These are phyloP conservation scores for Phaethon lepturus DNA, from an alignment of 2,113 vertebrate species.

Conservation along the genomic window DNA sequence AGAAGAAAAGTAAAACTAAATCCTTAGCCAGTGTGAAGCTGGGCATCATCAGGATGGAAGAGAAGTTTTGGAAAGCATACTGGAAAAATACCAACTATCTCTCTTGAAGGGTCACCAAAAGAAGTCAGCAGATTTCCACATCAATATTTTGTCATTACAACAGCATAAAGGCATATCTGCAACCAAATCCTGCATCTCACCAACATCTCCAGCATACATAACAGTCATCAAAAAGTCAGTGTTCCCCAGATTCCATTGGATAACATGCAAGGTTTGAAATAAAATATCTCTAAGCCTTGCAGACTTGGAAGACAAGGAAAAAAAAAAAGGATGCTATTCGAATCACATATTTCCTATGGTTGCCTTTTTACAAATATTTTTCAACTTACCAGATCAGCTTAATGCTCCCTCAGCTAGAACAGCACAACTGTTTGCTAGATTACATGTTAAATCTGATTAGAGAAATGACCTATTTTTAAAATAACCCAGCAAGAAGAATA, in stretches of 20 bases:
- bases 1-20: neutral
- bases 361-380: neutral
- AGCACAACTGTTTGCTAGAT: neutral
- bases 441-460: neutral
- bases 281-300: neutral
- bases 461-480: neutral
- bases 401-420: neutral
- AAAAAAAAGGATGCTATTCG: neutral
- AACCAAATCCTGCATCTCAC: neutral
- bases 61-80: neutral
- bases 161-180: neutral
- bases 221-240: neutral
- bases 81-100: neutral
- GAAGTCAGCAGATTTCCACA: neutral
- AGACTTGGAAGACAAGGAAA: neutral
- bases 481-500: neutral
- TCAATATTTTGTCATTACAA: neutral
- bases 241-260: neutral
- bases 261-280: neutral
- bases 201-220: neutral
- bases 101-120: neutral
- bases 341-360: neutral
- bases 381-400: neutral
- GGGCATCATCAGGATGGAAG: neutral
- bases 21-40: neutral